Evolutionary conservation across 2,797 vertebrate species (phyloP), one percentile per base, ranked within the genome.

Genomic region (Thaleichthys pacificus): DNA sequence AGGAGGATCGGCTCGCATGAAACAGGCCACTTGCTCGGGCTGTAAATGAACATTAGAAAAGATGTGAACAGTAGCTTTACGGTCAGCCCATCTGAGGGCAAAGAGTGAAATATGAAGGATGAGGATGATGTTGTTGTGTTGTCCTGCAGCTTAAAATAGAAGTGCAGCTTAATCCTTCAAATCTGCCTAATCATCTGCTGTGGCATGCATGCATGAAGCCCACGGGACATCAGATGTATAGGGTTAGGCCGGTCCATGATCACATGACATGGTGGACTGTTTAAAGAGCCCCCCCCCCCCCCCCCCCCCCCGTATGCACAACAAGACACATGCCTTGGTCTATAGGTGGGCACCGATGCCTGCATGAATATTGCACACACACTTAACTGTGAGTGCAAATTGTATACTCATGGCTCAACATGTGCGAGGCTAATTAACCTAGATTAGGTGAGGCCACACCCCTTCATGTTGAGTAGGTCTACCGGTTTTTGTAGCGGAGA

Each of bases 91-190:
- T 14, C 9, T 47, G 9, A 47, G 42, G 42, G 51, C 3, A 51
- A 19, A 14, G 2, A 15, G 17, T 4, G 6, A 17, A 56, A 56
- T n/a, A 56, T 56, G 8, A 56, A 56, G 4, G 62, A 14, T 32
- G 1, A 69, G 24, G 19, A 35, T 28, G 4, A 11, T 22, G 67
- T 32, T 58, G 67, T 58, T 2, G n/a, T 35, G 51, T 56, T 35
- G 58, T 58, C 58, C 21, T 1, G 21, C 32, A 22, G 54, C 30
- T 69, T 42, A 57, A 38, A 58, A 69, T 69, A 69, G 56, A 58
- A 15, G 30, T 69, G 67, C 35, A 60, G 67, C 56, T 32, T 57
- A 69, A 69, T 69, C 67, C 67, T 69, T 14, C 21, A 61, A 69
- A 38, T 58, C 54, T 69, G 67, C n/a, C 54, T 60, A 69, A 69